Conservation (phyloP, 1,140 invertebrate species). For the Drosophila littoralis region DNA sequence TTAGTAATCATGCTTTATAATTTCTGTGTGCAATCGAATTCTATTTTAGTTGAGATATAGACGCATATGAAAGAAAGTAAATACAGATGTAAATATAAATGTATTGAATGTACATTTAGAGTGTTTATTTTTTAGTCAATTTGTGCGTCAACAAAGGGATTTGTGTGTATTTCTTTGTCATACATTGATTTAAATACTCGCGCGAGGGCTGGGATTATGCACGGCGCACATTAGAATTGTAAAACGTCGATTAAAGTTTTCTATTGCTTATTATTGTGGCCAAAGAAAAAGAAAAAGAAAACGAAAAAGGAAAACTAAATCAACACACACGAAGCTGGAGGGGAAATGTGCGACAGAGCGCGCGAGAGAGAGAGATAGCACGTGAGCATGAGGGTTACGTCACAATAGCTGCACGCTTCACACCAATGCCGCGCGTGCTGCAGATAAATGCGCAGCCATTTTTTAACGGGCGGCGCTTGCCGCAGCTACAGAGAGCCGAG, state of each 20-base stretch:
- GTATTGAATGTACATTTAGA: no score
- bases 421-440: constrained; percentile 16
- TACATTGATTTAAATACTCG: constrained; percentile 56
- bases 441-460: constrained; percentile 79
- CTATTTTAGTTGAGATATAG: no score
- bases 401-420: constrained; percentile 35
- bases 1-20: no score
- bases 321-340: constrained; percentile 1
- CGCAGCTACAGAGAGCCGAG: constrained; percentile 8
- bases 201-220: constrained; percentile 44
- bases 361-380: constrained; percentile 14
- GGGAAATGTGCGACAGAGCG: constrained; percentile 5
- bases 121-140: constrained; percentile 5
- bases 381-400: neutral
- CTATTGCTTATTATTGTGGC: constrained; percentile 55
- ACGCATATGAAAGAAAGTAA: no score
- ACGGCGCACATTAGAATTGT: constrained; percentile 56
- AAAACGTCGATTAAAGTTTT: constrained; percentile 77
- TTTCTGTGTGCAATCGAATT: no score
- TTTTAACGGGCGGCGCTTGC: constrained; percentile 71
- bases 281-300: constrained; percentile 28
- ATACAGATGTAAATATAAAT: no score
- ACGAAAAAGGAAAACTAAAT: constrained; percentile 17
- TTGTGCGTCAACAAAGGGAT: constrained; percentile 27
- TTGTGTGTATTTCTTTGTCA: constrained; percentile 60